These are phyloP conservation scores for Thereva nobilitata DNA, from an alignment of 2,888 invertebrate species.

Conservation along the genomic window DNA sequence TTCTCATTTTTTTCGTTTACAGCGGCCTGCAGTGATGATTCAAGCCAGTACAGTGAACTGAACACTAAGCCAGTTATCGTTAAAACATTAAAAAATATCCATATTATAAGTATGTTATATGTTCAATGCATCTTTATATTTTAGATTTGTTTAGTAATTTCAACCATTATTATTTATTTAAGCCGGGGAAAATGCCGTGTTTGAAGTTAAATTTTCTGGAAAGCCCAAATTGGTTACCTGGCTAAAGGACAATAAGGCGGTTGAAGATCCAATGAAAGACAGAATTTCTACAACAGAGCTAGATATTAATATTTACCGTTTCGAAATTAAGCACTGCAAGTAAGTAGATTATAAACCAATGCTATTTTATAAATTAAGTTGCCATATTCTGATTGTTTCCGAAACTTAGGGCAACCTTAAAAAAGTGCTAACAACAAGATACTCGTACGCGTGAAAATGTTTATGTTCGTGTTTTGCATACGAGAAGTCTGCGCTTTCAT, in stretches of 20 bases:
- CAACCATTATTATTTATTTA: conserved; percentile 14
- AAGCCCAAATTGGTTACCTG: conserved; percentile 73
- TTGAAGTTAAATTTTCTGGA: conserved; percentile 75
- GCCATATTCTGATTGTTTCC: neutral
- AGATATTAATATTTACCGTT: conserved; percentile 67
- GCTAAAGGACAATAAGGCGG: conserved; percentile 85
- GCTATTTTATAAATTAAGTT: neutral
- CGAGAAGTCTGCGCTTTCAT: no score
- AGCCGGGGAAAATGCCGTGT: conserved; percentile 83
- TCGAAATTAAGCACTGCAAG: conserved; percentile 74
- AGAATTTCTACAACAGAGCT: conserved; percentile 68
- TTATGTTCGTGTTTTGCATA: no score
- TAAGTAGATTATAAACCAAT: conserved; percentile 37
- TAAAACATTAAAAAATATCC: conserved; percentile 75
- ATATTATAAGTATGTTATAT: conserved; percentile 70
- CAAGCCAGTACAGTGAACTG: conserved; percentile 37
- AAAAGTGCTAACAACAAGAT: no score
- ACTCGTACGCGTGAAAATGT: no score
- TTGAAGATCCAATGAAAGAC: conserved; percentile 76
- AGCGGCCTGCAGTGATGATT: no score
- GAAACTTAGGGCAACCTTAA: no score
- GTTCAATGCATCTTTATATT: neutral
- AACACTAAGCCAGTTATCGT: conserved; percentile 72
- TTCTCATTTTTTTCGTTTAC: no score
- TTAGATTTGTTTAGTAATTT: conserved; percentile 1